Conservation (phyloP, 1,140 invertebrate genomes). For the Cyclina sinensis region DNA sequence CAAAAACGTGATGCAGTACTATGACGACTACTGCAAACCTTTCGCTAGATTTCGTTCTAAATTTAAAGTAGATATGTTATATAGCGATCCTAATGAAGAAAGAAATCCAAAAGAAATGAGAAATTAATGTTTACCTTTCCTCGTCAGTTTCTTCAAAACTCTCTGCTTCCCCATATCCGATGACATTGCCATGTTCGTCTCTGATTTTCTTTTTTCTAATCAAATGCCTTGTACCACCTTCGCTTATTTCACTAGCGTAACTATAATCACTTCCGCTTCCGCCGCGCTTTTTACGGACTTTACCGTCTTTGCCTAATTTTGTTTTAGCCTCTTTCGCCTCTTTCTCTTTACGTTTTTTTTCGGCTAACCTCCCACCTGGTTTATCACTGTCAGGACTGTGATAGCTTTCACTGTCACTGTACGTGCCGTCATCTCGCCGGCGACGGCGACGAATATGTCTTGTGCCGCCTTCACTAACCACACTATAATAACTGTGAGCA, state of each 20-base stretch:
- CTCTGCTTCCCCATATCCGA: constrained; percentile 82
- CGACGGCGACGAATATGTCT: constrained; percentile 80
- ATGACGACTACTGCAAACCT: too few relatives aligned
- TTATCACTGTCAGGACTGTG: constrained; percentile 84
- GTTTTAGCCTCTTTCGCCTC: constrained; percentile 60
- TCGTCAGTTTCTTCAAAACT: constrained; percentile 74
- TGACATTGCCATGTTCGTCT: constrained; percentile 84
- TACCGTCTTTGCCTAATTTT: constrained; percentile 64
- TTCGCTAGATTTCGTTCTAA: too few relatives aligned
- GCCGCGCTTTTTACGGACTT: constrained; percentile 76
- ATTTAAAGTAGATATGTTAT: too few relatives aligned
- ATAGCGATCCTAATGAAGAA: too few relatives aligned
- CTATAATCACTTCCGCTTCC: constrained; percentile 85
- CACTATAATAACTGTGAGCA: constrained; percentile 85
- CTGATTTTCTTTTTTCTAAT: constrained; percentile 80
- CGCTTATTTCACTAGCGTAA: constrained; percentile 84
- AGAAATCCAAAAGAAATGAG: too few relatives aligned
- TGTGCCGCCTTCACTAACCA: constrained; percentile 84
- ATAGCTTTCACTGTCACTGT: constrained; percentile 83
- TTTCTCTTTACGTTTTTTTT: constrained; percentile 77
- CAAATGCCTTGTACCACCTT: constrained; percentile 80
- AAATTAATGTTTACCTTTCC: too few relatives aligned
- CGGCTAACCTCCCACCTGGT: constrained; percentile 79
- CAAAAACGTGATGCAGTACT: too few relatives aligned
- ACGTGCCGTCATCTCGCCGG: constrained; percentile 83